These are phyloP conservation scores for Coptotermes formosanus DNA, from an alignment of 1,140 invertebrate species.

Conservation along the genomic window DNA sequence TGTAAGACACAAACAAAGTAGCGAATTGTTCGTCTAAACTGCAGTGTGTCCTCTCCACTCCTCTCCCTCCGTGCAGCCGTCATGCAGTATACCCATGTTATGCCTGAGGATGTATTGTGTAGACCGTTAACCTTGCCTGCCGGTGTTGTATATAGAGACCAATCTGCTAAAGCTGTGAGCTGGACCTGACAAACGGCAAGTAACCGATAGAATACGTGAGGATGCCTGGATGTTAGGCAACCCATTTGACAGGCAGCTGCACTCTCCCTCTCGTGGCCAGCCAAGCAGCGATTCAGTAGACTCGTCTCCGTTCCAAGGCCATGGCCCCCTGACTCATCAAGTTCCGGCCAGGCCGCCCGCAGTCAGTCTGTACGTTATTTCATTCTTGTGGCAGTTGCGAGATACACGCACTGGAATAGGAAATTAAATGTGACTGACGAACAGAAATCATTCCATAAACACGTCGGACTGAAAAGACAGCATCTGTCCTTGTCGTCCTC, in stretches of 20 bases:
- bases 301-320: background rate
- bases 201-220: background rate
- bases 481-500: no score
- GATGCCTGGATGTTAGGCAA: background rate
- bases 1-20: no score
- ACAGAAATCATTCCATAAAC: background rate
- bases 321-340: background rate
- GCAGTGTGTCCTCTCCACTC: no score
- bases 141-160: background rate
- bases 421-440: background rate
- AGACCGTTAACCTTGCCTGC: conserved; percentile 7
- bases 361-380: background rate
- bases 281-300: background rate
- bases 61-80: background rate
- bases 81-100: background rate
- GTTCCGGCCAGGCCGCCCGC: background rate
- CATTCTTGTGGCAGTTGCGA: background rate
- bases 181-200: background rate
- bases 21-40: no score
- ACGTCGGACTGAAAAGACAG: background rate
- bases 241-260: background rate
- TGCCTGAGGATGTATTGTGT: background rate
- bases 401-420: background rate
- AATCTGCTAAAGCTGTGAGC: background rate
- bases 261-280: background rate